phyloP scores from a whole-genome alignment of 2,888 invertebrate genomes.

The Alsophila aescularia region DNA sequence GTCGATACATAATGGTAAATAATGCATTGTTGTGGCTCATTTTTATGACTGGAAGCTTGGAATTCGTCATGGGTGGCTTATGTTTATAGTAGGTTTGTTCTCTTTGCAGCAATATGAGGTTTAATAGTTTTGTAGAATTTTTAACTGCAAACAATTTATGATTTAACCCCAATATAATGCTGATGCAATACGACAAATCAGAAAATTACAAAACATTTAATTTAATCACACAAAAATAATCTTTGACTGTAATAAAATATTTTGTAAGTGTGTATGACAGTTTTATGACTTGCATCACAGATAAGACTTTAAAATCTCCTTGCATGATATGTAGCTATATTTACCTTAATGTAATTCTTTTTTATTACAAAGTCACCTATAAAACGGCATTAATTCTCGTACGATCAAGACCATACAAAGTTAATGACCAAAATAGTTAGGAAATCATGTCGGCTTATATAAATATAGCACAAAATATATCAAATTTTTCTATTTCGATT shows the following conservation, averaged over 20 bases:
- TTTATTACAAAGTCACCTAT: conserved; percentile 14
- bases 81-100: conserved; percentile 46
- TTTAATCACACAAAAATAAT: neutral
- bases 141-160: conserved; percentile 2
- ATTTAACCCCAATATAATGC: neutral
- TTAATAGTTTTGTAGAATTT: conserved; percentile 41
- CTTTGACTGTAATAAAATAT: neutral
- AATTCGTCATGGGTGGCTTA: conserved; percentile 79
- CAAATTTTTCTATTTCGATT: conserved; percentile 2
- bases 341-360: conserved; percentile 2
- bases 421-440: conserved; percentile 1
- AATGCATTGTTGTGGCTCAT: conserved; percentile 81
- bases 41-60: conserved; percentile 73
- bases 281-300: conserved; percentile 6
- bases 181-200: neutral
- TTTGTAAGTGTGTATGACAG: neutral
- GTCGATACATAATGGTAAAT: conserved; percentile 83
- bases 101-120: conserved; percentile 35
- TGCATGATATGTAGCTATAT: conserved; percentile 1
- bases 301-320: conserved; percentile 2
- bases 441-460: conserved; percentile 1
- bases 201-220: neutral
- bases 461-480: neutral
- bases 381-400: conserved; percentile 10
- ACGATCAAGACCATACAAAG: neutral